Percentiles rank a stretch among this genome's conserved stretches.
These are phyloP conservation scores for Synanthedon formicaeformis DNA, from an alignment of 2,888 invertebrate species.

Conservation along the genomic window DNA sequence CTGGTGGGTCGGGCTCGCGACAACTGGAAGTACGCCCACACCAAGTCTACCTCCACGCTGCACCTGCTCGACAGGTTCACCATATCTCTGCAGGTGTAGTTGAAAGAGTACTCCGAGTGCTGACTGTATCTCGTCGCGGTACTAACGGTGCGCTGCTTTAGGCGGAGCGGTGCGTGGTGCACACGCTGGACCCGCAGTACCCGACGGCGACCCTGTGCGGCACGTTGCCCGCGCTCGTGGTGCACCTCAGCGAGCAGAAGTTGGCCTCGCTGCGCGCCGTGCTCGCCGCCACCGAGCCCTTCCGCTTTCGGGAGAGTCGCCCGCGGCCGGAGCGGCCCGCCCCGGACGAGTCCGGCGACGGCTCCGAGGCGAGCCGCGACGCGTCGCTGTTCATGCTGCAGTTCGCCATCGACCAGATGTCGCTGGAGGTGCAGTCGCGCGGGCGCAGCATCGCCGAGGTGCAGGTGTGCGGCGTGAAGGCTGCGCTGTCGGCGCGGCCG, in stretches of 20 bases:
- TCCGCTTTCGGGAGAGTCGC: conserved; percentile 13
- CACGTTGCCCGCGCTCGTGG: conserved; percentile 86
- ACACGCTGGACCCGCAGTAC: conserved; percentile 87
- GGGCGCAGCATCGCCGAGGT: conserved; percentile 93
- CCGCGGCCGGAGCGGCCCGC: neutral
- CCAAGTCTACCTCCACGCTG: conserved; percentile 84
- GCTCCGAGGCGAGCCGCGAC: conserved; percentile 54
- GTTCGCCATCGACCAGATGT: conserved; percentile 89
- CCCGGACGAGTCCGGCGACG: conserved; percentile 45
- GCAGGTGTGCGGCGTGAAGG: conserved; percentile 89
- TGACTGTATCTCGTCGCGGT: neutral
- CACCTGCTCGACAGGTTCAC: conserved; percentile 88
- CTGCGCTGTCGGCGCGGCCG: conserved; percentile 79
- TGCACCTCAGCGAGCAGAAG: conserved; percentile 93
- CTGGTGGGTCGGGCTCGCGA: conserved; percentile 89
- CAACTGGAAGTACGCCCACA: conserved; percentile 89
- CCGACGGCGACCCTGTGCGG: conserved; percentile 87
- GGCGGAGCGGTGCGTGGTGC: conserved; percentile 84
- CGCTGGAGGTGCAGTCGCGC: conserved; percentile 85
- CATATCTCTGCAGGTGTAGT: conserved; percentile 68
- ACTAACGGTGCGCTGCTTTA: conserved; percentile 39
- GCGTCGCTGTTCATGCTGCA: conserved; percentile 82
- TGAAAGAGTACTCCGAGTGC: too few relatives aligned
- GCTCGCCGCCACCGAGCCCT: conserved; percentile 10
- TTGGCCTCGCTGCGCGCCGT: conserved; percentile 65